These are phyloP conservation scores for Onthophagus sagittarius DNA, from an alignment of 2,888 invertebrate species.

Conservation along the genomic window DNA sequence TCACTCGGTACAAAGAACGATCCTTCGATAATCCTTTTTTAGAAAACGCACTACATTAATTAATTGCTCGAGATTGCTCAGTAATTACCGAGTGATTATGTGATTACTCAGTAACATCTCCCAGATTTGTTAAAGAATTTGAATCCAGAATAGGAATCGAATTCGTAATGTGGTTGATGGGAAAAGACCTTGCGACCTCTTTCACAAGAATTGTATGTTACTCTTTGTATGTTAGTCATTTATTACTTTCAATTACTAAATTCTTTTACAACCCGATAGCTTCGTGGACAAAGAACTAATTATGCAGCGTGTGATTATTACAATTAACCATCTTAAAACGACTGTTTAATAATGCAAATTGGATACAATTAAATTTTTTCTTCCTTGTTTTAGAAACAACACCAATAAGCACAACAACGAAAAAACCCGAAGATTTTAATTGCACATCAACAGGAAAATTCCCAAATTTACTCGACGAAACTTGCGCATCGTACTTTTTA, in stretches of 20 bases:
- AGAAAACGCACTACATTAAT: not conserved
- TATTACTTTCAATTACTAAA: conserved; percentile 3
- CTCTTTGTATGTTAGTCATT: conserved; percentile 17
- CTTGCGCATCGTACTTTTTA: conserved; percentile 28
- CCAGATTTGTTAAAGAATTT: conserved; percentile 4
- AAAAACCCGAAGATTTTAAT: conserved; percentile 16
- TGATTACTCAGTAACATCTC: not conserved
- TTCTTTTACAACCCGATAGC: not conserved
- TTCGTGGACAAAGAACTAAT: not conserved
- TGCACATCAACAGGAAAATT: conserved; percentile 49
- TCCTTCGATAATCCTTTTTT: not conserved
- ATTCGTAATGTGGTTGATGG: not conserved
- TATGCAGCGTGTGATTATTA: not conserved
- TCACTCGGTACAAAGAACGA: not conserved
- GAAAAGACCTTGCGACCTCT: not conserved
- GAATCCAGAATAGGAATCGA: not conserved
- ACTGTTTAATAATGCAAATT: not conserved
- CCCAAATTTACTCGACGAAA: conserved; percentile 42
- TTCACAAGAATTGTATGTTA: conserved; percentile 15
- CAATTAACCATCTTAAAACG: not conserved
- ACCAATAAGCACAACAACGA: not conserved
- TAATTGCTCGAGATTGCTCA: not conserved
- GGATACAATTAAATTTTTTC: not conserved
- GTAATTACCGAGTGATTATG: not conserved
- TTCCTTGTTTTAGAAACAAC: not conserved